A percentile compares a stretch with the other conserved stretches of the same genome.
phyloP scores from a whole-genome alignment of 2,113 vertebrate species.

The Sialia sialis region DNA sequence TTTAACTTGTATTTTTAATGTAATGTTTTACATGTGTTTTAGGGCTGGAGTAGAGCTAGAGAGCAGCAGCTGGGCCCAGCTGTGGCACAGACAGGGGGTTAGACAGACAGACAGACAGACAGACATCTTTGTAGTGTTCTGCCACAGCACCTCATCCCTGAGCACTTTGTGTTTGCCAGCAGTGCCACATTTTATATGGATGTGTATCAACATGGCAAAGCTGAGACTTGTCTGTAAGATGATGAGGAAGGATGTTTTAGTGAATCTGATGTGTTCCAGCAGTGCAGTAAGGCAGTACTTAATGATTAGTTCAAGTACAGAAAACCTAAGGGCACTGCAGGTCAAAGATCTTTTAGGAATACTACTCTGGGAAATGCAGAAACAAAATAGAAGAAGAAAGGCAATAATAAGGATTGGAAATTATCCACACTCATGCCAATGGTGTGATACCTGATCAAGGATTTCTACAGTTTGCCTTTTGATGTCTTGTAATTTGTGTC shows the following conservation, averaged over 20 bases:
- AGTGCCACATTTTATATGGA: background rate
- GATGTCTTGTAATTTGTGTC: background rate
- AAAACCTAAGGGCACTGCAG: background rate
- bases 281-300: background rate
- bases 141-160: background rate
- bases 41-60: background rate
- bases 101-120: background rate
- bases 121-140: background rate
- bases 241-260: background rate
- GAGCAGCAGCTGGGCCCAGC: background rate
- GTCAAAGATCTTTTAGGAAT: background rate
- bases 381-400: background rate
- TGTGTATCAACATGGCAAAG: background rate
- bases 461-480: constrained; percentile 2
- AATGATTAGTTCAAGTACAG: background rate
- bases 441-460: constrained; percentile 9
- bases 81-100: background rate
- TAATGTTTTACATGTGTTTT: constrained; percentile 12
- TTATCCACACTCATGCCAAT: background rate
- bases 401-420: background rate
- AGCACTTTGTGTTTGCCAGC: background rate
- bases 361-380: background rate
- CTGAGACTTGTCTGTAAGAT: background rate
- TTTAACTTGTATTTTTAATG: constrained; percentile 22
- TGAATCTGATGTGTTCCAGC: background rate